Conservation (phyloP, 2,113 vertebrate species). For the Nyctibius bracteatus region DNA sequence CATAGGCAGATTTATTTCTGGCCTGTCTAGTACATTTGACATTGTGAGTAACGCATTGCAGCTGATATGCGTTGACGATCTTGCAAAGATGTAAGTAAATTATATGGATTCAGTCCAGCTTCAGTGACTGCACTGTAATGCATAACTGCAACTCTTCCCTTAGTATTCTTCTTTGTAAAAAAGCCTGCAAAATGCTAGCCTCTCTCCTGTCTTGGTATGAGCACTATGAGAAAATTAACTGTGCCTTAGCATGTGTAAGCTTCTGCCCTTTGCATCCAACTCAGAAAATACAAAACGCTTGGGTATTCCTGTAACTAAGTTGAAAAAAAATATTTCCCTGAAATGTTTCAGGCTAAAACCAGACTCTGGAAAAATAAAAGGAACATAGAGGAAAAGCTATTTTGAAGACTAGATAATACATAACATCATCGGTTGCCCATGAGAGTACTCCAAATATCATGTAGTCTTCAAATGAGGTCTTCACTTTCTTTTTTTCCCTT, state of each 20-base stretch:
- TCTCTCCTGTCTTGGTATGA: not conserved
- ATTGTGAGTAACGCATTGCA: slow-evolving; percentile 25
- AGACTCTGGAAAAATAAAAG: not conserved
- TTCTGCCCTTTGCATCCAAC: not conserved
- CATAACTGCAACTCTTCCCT: not conserved
- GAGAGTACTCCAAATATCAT: not conserved
- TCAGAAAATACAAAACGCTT: not conserved
- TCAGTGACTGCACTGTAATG: not conserved
- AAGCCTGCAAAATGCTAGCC: not conserved
- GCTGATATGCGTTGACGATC: slow-evolving; percentile 43
- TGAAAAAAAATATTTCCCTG: not conserved
- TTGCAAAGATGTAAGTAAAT: slow-evolving; percentile 34
- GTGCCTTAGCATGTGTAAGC: not conserved
- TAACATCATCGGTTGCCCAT: not conserved
- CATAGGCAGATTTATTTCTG: slow-evolving; percentile 46
- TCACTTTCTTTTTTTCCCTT: not conserved
- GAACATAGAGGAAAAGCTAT: not conserved
- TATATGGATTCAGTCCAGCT: slow-evolving; percentile 1
- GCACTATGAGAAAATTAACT: not conserved
- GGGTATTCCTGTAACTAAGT: not conserved
- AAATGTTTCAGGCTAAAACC: not conserved
- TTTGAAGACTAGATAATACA: not conserved
- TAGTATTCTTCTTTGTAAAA: not conserved
- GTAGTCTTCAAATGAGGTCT: not conserved
- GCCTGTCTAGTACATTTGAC: slow-evolving; percentile 40